Evolutionary conservation across 64 coral and sea anemone species (phyloP), one percentile per base, ranked within the genome.

Genomic region (Hydrozoanthus tunicans): DNA sequence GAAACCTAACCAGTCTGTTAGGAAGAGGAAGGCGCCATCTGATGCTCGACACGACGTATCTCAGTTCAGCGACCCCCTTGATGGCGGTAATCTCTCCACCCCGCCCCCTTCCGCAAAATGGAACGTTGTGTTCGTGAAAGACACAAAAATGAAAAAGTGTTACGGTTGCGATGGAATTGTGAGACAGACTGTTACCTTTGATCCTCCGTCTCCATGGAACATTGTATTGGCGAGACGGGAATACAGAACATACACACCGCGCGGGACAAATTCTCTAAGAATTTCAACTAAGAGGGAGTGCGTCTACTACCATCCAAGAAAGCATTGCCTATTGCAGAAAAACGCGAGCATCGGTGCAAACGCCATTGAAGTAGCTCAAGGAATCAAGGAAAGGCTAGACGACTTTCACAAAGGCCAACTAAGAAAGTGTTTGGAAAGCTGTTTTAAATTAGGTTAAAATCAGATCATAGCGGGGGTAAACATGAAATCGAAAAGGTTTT

Each of bases 141-240:
- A 69, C 9, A 91, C 90, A 23, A 81, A 64, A 12, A 81, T 91
- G 90, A 60, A 56, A 17, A 81, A 91, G 62, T 91, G 90, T 43
- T 91, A 91, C 51, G 90, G 90, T 54, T 80, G 90, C 32, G 78
- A 64, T 20, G 90, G 77, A 14, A 81, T 12, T 58, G 90, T 59
- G 10, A 67, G 77, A 55, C 10, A 61, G 5, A 70, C 53, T n/a
- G 6, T 54, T 14, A 9, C 4, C 6, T 60, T 81, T 9, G 11
- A 70, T 11, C 90, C 89, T 20, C 77, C 90, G 14, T 69, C 77
- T 12, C 90, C 90, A 27, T 91, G 63, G 62, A 64, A 91, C 3
- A 91, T 91, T 43, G 90, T 91, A 4, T 63, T 91, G 7, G 12
- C 1, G 9, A 20, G 51, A 59, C 8, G n/a, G 2, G 78, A 91